Conservation (phyloP, 2,797 vertebrate species). For the Tenualosa ilisha region DNA sequence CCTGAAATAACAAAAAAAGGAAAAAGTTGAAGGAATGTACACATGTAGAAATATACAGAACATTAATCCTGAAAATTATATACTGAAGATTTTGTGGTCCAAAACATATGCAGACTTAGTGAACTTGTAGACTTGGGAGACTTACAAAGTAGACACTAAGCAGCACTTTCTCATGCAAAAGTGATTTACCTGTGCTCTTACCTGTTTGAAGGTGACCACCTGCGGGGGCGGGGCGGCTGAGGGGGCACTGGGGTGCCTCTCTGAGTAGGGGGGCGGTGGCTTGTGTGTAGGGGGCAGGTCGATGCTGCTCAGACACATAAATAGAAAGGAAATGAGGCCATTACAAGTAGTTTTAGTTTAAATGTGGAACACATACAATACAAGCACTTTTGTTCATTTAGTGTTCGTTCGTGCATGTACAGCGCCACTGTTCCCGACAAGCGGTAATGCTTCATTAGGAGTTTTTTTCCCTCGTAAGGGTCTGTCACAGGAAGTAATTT, state of each 20-base stretch:
- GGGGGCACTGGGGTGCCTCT: conserved; percentile 68
- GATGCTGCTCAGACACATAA: conserved; percentile 65
- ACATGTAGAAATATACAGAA: too few species aligned
- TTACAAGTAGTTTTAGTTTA: not conserved
- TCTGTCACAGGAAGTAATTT: conserved; percentile 9
- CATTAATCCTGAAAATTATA: not conserved
- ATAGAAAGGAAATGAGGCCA: conserved; percentile 11
- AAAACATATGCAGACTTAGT: not conserved
- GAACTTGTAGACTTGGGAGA: not conserved
- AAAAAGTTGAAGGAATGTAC: not conserved
- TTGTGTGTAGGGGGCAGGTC: conserved; percentile 82
- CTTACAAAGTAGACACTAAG: not conserved
- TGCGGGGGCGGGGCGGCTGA: conserved; percentile 67
- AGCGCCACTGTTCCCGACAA: not conserved
- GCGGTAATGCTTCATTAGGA: not conserved
- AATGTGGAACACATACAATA: not conserved
- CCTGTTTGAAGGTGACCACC: conserved; percentile 64
- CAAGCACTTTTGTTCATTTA: not conserved
- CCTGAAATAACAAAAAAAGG: conserved; percentile 48
- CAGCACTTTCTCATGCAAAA: not conserved
- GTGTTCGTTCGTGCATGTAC: not conserved
- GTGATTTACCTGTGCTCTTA: conserved; percentile 68
- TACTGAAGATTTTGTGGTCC: not conserved
- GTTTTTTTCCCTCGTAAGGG: not conserved
- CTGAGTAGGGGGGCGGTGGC: conserved; percentile 73